Evolutionary conservation across 2,113 vertebrate species (phyloP).

Genomic region (Sphyrna mokarran): DNA sequence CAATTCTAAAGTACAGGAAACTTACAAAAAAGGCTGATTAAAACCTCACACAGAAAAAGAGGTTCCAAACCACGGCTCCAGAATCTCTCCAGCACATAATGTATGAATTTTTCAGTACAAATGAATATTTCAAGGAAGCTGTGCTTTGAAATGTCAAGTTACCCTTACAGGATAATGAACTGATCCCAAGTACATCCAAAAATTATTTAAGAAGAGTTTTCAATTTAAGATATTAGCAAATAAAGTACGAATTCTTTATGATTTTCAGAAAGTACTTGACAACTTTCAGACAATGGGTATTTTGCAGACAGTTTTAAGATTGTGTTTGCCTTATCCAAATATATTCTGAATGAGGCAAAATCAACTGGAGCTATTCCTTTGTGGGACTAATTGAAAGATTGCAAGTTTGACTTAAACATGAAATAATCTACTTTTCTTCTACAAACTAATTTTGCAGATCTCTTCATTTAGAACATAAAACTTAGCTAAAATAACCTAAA

Average conservation of each 20-base stretch:
- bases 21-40: not conserved
- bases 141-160: not conserved
- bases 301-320: not conserved
- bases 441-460: not conserved
- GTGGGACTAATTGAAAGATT: not conserved
- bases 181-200: not conserved
- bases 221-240: not conserved
- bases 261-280: not conserved
- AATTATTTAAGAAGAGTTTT: not conserved
- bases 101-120: not conserved
- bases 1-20: not conserved
- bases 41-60: not conserved
- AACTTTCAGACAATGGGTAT: not conserved
- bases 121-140: not conserved
- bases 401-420: not conserved
- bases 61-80: not conserved
- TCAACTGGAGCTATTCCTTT: not conserved
- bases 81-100: not conserved
- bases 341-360: not conserved
- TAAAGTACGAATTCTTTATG: not conserved
- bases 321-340: not conserved
- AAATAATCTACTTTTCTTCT: not conserved
- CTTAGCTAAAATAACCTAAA: not conserved
- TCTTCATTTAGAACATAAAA: not conserved
- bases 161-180: not conserved